A percentile compares a stretch with the other conserved stretches of the same genome.
Conservation (phyloP, 2,113 vertebrate species). For the Pristiophorus japonicus region DNA sequence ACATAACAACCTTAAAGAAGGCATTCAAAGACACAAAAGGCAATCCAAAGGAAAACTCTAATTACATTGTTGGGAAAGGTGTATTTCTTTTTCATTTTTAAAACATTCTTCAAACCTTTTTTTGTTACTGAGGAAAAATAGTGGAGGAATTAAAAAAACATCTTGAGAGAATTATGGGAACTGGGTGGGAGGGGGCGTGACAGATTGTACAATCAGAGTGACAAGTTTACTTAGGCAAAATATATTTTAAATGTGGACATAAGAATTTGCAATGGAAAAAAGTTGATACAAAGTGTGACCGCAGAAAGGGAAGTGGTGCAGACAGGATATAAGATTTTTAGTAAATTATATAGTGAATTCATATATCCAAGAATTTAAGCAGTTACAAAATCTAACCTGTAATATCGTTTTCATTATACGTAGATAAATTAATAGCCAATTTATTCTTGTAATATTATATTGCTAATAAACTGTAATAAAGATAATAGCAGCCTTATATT, state of each 20-base stretch:
- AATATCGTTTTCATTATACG: neutral
- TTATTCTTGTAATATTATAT: conserved; percentile 8
- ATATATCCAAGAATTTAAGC: neutral
- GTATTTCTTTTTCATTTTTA: neutral
- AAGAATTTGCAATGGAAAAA: neutral
- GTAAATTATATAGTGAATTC: neutral
- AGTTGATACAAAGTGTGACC: neutral
- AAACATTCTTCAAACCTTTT: neutral
- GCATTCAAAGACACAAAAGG: neutral
- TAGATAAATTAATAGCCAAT: conserved; percentile 4
- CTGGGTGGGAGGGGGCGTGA: neutral
- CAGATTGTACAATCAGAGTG: neutral
- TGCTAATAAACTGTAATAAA: neutral
- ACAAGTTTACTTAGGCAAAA: neutral
- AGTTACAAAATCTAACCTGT: neutral
- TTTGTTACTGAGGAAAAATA: neutral
- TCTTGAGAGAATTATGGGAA: neutral
- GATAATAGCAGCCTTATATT: conserved; percentile 6
- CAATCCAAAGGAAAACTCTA: neutral
- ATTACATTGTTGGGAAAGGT: neutral
- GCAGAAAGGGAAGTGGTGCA: neutral
- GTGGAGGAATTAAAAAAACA: neutral
- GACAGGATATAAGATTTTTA: neutral
- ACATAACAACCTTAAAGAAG: neutral
- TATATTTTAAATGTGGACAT: neutral